Evolutionary conservation across 2,113 vertebrate species (phyloP), one percentile per base, ranked within the genome.

Genomic region (Tiliqua scincoides): DNA sequence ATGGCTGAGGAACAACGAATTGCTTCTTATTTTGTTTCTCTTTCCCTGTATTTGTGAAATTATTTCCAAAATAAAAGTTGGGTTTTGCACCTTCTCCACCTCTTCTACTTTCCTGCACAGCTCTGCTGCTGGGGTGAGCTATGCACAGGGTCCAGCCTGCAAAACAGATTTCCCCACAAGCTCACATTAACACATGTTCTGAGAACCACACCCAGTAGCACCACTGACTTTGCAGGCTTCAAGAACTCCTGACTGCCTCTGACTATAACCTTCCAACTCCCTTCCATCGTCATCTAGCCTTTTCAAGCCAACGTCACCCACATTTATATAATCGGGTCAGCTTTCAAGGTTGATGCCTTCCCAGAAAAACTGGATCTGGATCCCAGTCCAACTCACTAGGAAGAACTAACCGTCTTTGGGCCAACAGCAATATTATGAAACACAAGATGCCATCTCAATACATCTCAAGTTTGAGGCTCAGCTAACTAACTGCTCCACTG

Each of bases 321-420:
- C 81, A 6, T 32, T 54, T 70, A 52, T 32, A 23, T 12, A 90
- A 73, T 7, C 11, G 40, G 54, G 54, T 0, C 2, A 52, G 40
- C 9, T 57, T 71, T 17, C 81, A 20, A 0, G 82, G 9, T 0
- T 79, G 6, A 35, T 1, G 23, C 30, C 17, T 6, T 0, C 12
- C 65, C 59, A 40, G 77, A 62, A 40, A 62, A 79, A 23, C 32
- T 27, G 23, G 35, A n/a, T n/a, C n/a, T n/a, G n/a, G n/a, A n/a
- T 12, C 2, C 35, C 27, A 21, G 35, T 48, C 65, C 18, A 20
- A n/a, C 7, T 35, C 32, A 23, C 35, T n/a, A 23, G 52, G 27
- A 11, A 71, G 54, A 85, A 52, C 17, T 27, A n/a, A 21, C 35
- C 27, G 2, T 17, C n/a, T 71, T 71, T 10, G 6, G 20, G 14